phyloP scores from a whole-genome alignment of 2,113 vertebrate genomes.

The Dicrurus megarhynchus region DNA sequence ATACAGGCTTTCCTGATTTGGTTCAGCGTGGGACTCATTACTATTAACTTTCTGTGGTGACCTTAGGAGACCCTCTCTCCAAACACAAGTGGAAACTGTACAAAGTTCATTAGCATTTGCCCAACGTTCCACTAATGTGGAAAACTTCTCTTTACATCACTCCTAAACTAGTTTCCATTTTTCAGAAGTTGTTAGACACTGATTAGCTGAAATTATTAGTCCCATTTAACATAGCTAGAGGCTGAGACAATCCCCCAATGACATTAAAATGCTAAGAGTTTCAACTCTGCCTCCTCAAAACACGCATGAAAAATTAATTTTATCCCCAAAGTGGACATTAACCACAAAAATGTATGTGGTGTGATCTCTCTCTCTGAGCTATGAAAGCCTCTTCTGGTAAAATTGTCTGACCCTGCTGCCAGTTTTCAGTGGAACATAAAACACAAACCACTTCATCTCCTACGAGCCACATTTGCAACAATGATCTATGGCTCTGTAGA shows the following conservation, averaged over 20 bases:
- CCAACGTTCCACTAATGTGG: constrained; percentile 42
- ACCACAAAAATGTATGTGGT: constrained; percentile 18
- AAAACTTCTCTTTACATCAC: constrained; percentile 51
- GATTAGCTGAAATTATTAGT: constrained; percentile 54
- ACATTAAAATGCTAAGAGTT: constrained; percentile 34
- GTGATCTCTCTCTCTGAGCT: not conserved
- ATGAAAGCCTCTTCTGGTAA: constrained; percentile 32
- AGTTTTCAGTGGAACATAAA: not conserved
- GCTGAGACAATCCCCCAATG: constrained; percentile 45
- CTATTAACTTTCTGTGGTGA: not conserved
- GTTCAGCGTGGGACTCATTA: not conserved
- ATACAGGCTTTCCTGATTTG: not conserved
- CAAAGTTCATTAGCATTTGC: constrained; percentile 40
- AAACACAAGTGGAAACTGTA: constrained; percentile 54
- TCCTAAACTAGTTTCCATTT: constrained; percentile 60
- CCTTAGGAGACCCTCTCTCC: constrained; percentile 25
- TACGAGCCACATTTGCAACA: not conserved
- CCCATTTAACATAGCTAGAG: constrained; percentile 46
- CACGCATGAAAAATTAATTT: constrained; percentile 45
- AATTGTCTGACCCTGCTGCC: not conserved
- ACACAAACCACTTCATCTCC: not conserved
- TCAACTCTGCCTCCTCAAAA: constrained; percentile 30
- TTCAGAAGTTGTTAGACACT: constrained; percentile 51
- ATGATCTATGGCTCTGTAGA: not conserved
- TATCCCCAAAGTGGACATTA: constrained; percentile 53